Conservation (phyloP, 2,113 vertebrate species). For the Campylorhamphus procurvoides region DNA sequence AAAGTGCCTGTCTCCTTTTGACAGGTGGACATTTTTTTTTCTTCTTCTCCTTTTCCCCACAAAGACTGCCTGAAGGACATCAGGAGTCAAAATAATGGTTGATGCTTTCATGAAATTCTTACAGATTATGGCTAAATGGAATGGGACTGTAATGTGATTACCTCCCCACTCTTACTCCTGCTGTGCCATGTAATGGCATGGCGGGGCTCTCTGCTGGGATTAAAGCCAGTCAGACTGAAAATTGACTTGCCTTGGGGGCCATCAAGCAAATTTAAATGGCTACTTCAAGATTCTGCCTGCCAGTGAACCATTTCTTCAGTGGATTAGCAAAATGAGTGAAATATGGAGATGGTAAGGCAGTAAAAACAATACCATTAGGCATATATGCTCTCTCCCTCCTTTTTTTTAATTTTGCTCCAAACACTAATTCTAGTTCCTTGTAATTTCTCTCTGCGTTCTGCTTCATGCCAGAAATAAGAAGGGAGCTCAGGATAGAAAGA, state of each 20-base stretch:
- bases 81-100: slow-evolving; percentile 51
- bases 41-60: neutral
- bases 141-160: slow-evolving; percentile 60
- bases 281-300: slow-evolving; percentile 42
- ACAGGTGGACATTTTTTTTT: slow-evolving; percentile 4
- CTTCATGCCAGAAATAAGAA: neutral
- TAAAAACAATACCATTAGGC: neutral
- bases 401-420: slow-evolving; percentile 7
- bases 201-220: neutral
- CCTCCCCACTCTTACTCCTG: slow-evolving; percentile 34
- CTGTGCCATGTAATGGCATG: slow-evolving; percentile 41
- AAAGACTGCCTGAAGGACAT: slow-evolving; percentile 60
- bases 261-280: slow-evolving; percentile 52
- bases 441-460: neutral
- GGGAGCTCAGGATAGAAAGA: neutral
- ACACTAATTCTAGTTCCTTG: neutral
- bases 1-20: slow-evolving; percentile 47
- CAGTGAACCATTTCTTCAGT: slow-evolving; percentile 5
- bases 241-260: slow-evolving; percentile 58
- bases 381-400: neutral
- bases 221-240: slow-evolving; percentile 64
- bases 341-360: neutral
- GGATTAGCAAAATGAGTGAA: slow-evolving; percentile 40
- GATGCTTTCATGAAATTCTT: slow-evolving; percentile 54
- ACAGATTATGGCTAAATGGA: slow-evolving; percentile 56